Evolutionary conservation across 2,888 invertebrate species (phyloP).

Genomic region (Trichogramma evanescens): DNA sequence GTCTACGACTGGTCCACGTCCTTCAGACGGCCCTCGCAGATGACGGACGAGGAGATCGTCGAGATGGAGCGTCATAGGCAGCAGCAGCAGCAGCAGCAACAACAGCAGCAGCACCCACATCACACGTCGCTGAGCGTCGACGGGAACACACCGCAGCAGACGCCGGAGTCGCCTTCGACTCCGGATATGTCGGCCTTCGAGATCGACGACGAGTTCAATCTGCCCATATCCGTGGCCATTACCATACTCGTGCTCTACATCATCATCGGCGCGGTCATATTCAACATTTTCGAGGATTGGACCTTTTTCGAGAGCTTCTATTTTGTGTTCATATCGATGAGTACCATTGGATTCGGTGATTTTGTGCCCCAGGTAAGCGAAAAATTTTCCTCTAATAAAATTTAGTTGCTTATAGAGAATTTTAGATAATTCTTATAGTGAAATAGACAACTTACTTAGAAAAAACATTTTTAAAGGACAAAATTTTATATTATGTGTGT

Average conservation of each 20-base stretch:
- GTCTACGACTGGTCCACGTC: conserved; percentile 70
- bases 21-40: conserved; percentile 65
- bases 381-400: too few species aligned
- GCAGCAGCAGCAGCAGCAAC: conserved; percentile 20
- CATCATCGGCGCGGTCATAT: conserved; percentile 75
- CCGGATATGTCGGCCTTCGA: conserved; percentile 72
- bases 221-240: conserved; percentile 86
- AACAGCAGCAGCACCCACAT: conserved; percentile 27
- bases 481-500: too few species aligned
- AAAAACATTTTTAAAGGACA: background rate
- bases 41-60: conserved; percentile 55
- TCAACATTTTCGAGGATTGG: conserved; percentile 76
- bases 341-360: conserved; percentile 96
- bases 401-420: too few species aligned
- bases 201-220: conserved; percentile 88
- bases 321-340: conserved; percentile 94
- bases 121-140: conserved; percentile 36
- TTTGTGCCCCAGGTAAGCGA: conserved; percentile 65
- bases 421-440: too few species aligned
- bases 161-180: conserved; percentile 61
- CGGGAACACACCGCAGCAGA: conserved; percentile 42
- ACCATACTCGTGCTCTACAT: conserved; percentile 78
- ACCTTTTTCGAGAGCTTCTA: conserved; percentile 90
- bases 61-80: conserved; percentile 38
- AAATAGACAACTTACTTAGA: background rate